Base-by-base conservation (phyloP, 23 tunicate genomes). In the Styela clava region DNA sequence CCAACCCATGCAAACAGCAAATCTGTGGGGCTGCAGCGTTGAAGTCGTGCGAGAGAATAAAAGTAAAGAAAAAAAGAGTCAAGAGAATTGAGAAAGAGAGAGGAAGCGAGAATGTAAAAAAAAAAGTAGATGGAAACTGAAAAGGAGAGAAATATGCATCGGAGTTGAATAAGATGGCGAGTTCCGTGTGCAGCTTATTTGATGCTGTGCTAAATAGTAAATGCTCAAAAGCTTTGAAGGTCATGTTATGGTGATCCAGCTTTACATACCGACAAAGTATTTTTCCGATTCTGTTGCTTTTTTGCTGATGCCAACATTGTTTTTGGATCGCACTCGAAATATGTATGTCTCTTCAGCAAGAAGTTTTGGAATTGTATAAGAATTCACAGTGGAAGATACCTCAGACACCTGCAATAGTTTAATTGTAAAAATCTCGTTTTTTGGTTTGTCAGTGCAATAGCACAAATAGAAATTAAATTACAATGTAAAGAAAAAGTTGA, bases 1-100 rank as follows among this genome's bases (percentile, higher is more conserved):
- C 72, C 21, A 85, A 61, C 16, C 88, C 79, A 35, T 70, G 88
- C n/a, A 70, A 35, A 20, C 78, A 62, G n/a, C 33, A 34, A 2
- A 79, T 52, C 31, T 69, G 52, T 20, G 68, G 67, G 24, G 80
- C 86, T 83, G 69, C 3, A 44, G 68, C 2, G 16, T n/a, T 23
- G 22, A 74, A 25, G 30, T 20, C n/a, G 26, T 52, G 52, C 74
- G 23, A 22, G 52, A 16, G 23, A 20, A 19, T 19, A 61, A 61
- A 19, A 21, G 20, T 61, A 19, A 21, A 21, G 19, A 61, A 21
- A 61, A 61, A 61, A 21, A 61, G 21, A 61, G 64, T 18, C 19
- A 61, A 18, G 21, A 18, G 20, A 61, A 18, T n/a, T n/a, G n/a
- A n/a, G n/a, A n/a, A n/a, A n/a, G n/a, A n/a, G n/a, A n/a, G n/a